A percentile compares a stretch with the other conserved stretches of the same genome.
Conservation (phyloP, 2,888 invertebrate species). For the Dryobota labecula region DNA sequence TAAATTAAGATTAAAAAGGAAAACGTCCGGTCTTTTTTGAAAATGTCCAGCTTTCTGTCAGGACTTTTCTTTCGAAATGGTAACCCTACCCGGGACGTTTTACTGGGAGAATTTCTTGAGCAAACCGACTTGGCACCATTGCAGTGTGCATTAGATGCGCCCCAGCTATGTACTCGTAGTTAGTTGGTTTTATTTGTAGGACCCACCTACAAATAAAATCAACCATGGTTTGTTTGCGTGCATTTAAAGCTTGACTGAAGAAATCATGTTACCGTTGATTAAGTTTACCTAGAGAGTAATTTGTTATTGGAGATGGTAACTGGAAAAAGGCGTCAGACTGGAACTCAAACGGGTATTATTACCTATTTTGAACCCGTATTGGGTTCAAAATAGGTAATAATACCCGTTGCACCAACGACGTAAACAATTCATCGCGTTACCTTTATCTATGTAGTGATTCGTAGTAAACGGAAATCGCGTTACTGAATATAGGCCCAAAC, state of each 20-base stretch:
- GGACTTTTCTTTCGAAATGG: not conserved
- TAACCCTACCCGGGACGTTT: slow-evolving; percentile 23
- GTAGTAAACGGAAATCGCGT: too few relatives aligned
- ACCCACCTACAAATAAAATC: too few relatives aligned
- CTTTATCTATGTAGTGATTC: too few relatives aligned
- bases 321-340: too few relatives aligned
- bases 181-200: slow-evolving; percentile 3
- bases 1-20: not conserved
- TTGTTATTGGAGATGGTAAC: not conserved
- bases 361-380: too few relatives aligned
- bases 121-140: slow-evolving; percentile 54
- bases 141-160: slow-evolving; percentile 47
- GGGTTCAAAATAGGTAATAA: too few relatives aligned
- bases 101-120: slow-evolving; percentile 41
- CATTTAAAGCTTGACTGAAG: not conserved
- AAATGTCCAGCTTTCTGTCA: not conserved
- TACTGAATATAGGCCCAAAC: too few relatives aligned
- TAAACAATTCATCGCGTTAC: too few relatives aligned
- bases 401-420: too few relatives aligned
- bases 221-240: slow-evolving; percentile 15
- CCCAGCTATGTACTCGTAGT: not conserved
- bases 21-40: not conserved
- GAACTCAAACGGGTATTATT: too few relatives aligned
- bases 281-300: not conserved
- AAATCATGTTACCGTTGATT: slow-evolving; percentile 22